phyloP scores from a whole-genome alignment of 2,797 vertebrate genomes.

The Bovichtus variegatus region DNA sequence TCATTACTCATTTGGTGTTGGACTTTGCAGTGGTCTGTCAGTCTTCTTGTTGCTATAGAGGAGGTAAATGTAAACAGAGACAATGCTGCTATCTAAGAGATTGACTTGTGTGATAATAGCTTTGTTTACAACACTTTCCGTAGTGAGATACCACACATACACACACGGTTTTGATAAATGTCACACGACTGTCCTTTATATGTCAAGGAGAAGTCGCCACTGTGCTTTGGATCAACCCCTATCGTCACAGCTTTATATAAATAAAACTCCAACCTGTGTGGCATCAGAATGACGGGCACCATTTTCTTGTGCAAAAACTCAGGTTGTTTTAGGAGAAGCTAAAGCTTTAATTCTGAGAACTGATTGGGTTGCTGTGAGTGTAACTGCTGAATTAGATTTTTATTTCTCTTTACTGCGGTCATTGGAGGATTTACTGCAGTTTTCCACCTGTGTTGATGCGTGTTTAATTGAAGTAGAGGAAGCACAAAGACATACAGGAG shows the following conservation, averaged over 20 bases:
- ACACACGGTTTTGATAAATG: conserved; percentile 7
- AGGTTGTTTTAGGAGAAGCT: not conserved
- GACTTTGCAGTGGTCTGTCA: not conserved
- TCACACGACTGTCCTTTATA: not conserved
- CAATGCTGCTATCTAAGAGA: conserved; percentile 5
- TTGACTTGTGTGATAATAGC: not conserved
- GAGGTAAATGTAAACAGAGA: conserved; percentile 7
- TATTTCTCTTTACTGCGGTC: not conserved
- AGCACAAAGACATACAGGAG: not conserved
- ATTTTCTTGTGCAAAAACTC: not conserved
- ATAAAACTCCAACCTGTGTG: no score
- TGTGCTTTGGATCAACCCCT: not conserved
- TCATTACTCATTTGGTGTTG: not conserved
- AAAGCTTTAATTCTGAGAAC: not conserved
- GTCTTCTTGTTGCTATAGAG: not conserved
- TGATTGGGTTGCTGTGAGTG: conserved; percentile 1
- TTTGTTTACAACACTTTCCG: conserved; percentile 14
- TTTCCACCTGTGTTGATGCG: conserved; percentile 3
- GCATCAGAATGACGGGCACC: not conserved
- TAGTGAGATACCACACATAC: not conserved
- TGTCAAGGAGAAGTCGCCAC: not conserved
- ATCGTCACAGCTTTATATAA: not conserved
- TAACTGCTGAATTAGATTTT: conserved; percentile 10
- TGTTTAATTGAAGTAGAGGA: not conserved
- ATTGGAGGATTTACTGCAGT: conserved; percentile 17